A percentile compares a stretch with the other conserved stretches of the same genome.
phyloP scores from a whole-genome alignment of 2,113 vertebrate genomes.

The Percina caprodes region DNA sequence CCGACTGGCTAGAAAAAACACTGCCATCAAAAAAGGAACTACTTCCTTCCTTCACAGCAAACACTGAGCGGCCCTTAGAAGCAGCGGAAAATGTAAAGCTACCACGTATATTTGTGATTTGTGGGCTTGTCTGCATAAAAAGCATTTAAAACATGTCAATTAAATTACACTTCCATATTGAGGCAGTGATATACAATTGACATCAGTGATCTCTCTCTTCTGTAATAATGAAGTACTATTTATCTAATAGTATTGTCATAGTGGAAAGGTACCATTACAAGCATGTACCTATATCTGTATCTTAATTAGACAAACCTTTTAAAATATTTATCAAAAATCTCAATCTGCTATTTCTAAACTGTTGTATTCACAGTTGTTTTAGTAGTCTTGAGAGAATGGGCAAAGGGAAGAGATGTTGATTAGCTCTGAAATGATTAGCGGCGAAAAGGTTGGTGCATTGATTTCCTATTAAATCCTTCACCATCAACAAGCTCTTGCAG shows the following conservation, averaged over 20 bases:
- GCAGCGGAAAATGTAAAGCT: slow-evolving; percentile 30
- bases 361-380: neutral
- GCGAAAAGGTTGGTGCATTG: neutral
- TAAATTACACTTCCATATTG: neutral
- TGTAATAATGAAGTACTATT: neutral
- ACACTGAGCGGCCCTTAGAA: slow-evolving; percentile 27
- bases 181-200: neutral
- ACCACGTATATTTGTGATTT: slow-evolving; percentile 19
- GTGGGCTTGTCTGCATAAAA: slow-evolving; percentile 15
- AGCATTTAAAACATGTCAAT: slow-evolving; percentile 3
- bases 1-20: slow-evolving; percentile 45
- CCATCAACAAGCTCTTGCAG: slow-evolving; percentile 21
- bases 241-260: neutral
- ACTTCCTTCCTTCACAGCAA: slow-evolving; percentile 58
- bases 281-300: neutral
- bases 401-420: neutral
- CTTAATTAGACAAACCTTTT: too few species aligned
- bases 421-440: neutral
- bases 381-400: neutral
- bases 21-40: slow-evolving; percentile 53
- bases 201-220: neutral
- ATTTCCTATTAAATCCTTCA: slow-evolving; percentile 8
- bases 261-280: neutral
- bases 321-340: neutral
- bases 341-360: neutral